Evolutionary conservation across 2,113 vertebrate species (phyloP).

Genomic region (Coptodon rendalli): DNA sequence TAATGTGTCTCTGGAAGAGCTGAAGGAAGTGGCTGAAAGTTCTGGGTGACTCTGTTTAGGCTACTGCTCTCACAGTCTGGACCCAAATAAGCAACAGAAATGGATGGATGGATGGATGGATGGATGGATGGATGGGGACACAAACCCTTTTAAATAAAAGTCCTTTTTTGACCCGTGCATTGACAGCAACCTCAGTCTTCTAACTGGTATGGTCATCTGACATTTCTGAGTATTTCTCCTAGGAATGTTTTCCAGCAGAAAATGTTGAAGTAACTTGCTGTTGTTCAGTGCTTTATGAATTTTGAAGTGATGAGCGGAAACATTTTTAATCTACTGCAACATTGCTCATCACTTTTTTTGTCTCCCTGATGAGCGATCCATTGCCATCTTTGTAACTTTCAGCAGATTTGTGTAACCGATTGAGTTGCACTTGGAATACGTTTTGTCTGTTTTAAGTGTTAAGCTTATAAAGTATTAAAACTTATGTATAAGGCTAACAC

Average conservation of each 20-base stretch:
- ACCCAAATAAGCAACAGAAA: not conserved
- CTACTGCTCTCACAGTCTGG: not conserved
- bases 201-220: not conserved
- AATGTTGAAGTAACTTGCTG: not conserved
- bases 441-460: not conserved
- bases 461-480: not conserved
- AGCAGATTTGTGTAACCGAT: not conserved
- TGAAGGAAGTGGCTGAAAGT: not conserved
- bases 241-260: not conserved
- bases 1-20: not conserved
- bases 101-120: not conserved
- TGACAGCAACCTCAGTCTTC: not conserved
- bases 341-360: not conserved
- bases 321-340: not conserved
- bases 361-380: not conserved
- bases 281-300: not conserved
- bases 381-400: not conserved
- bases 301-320: not conserved
- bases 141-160: not conserved
- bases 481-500: not conserved
- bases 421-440: not conserved
- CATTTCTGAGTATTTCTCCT: not conserved
- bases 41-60: not conserved
- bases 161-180: not conserved
- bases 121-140: not conserved